Base-by-base conservation (phyloP, 2,113 vertebrate species). In the Noturus placidus region DNA sequence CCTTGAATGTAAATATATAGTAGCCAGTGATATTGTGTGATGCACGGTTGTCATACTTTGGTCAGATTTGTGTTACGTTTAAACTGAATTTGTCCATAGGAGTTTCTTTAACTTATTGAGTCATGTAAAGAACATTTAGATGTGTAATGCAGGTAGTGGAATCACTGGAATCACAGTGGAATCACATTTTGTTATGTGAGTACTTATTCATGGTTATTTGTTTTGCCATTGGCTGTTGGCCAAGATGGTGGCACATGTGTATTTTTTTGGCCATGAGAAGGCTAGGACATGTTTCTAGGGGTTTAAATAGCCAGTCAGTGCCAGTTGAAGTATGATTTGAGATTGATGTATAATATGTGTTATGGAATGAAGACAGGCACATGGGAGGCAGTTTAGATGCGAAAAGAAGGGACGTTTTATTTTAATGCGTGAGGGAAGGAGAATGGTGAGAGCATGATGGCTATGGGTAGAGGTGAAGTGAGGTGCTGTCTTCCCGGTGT, bases 201-300 rank as follows among this genome's bases (percentile, higher is more conserved):
- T 81, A 13, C n/a, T 81, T 81, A 59, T 61, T 61, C 25, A 27
- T 82, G 30, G 38, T 52, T 77, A 63, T 82, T 82, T 50, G 35
- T 63, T 42, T 63, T 63, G 33, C 14, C 11, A 14, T 59, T 42
- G 33, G 57, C 19, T 63, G 15, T 27, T 59, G 22, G 11, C 35
- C 22, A 63, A 46, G 33, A 30, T 22, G 30, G 30, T 22, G 7
- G 54, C 30, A 35, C 42, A 42, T 13, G 54, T 56, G 30, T 81
- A 80, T 56, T 80, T 80, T 79, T 80, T 46, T 46, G 5, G 42
- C 5, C 38, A 56, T 52, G 27, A 7, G 22, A 82, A 11, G 54
- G 15, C 27, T 14, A 35, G 6, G 13, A 46, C 20, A 59, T 38
- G 56, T 27, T 52, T 54, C 3, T 69, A 33, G 46, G 4, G 6